Conservation (phyloP, 2,888 invertebrate genomes). For the Aleiodes testaceus region DNA sequence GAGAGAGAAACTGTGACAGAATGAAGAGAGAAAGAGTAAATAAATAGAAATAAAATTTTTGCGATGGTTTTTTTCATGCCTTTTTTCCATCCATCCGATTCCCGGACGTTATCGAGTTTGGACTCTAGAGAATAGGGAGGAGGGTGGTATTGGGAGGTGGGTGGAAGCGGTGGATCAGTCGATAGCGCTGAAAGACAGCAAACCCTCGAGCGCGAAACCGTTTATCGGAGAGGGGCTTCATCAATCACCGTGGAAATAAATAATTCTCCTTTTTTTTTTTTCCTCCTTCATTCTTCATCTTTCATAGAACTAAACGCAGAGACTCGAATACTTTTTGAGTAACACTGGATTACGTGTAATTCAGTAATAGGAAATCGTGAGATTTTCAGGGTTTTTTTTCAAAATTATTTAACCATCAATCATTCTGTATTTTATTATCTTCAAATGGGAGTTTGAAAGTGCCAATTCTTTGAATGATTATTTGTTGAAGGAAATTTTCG, state of each 20-base stretch:
- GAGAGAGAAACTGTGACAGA: background rate
- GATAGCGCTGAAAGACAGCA: conserved; percentile 46
- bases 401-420: conserved; percentile 26
- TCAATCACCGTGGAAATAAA: conserved; percentile 63
- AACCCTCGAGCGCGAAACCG: conserved; percentile 50
- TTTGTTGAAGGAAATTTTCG: background rate
- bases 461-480: conserved; percentile 20
- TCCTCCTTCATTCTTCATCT: conserved; percentile 30
- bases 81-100: conserved; percentile 41
- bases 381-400: conserved; percentile 36
- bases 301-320: conserved; percentile 13
- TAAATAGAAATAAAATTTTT: conserved; percentile 22
- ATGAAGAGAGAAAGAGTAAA: background rate
- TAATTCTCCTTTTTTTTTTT: conserved; percentile 55
- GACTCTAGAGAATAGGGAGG: conserved; percentile 19
- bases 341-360: conserved; percentile 17
- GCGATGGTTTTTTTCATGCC: conserved; percentile 27
- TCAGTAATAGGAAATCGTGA: conserved; percentile 19
- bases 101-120: conserved; percentile 45
- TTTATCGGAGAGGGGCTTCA: conserved; percentile 58
- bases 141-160: background rate
- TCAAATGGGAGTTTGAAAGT: conserved; percentile 17
- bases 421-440: conserved; percentile 15
- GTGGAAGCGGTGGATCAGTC: conserved; percentile 20
- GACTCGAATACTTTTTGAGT: conserved; percentile 5